Conservation (phyloP, 2,797 vertebrate species). For the Gymnoscopelus braueri region DNA sequence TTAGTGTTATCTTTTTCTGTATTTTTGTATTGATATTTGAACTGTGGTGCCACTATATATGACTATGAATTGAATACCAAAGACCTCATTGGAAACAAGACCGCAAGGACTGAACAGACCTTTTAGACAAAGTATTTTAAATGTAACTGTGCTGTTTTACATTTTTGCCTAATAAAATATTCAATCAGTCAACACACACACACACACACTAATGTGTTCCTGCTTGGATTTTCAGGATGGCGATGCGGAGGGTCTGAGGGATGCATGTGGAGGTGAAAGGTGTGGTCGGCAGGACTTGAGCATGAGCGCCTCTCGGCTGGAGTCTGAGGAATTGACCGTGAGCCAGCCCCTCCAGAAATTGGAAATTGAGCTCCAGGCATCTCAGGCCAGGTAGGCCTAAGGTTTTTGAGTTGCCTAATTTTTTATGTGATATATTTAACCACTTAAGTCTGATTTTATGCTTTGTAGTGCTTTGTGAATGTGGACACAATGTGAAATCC, state of each 20-base stretch:
- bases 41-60: too few relatives aligned
- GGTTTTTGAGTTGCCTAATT: background rate
- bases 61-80: too few relatives aligned
- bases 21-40: too few relatives aligned
- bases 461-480: background rate
- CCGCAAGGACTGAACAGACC: too few relatives aligned
- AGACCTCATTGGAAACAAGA: too few relatives aligned
- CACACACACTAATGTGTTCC: too few relatives aligned
- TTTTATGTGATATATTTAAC: background rate
- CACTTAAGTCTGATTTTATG: background rate
- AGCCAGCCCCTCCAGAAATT: constrained; percentile 91
- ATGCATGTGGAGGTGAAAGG: constrained; percentile 23
- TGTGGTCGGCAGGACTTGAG: constrained; percentile 73
- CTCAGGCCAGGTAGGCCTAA: constrained; percentile 80
- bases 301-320: constrained; percentile 78
- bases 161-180: too few relatives aligned
- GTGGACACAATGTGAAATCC: too few relatives aligned
- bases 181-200: too few relatives aligned
- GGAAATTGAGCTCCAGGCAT: constrained; percentile 79
- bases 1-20: too few relatives aligned
- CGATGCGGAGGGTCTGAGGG: constrained; percentile 20
- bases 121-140: too few relatives aligned
- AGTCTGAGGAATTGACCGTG: constrained; percentile 90
- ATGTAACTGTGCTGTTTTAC: too few relatives aligned
- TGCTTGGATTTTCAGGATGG: constrained; percentile 47